These are phyloP conservation scores for Aphodius sticticus DNA, from an alignment of 2,888 invertebrate genomes.

Conservation along the genomic window DNA sequence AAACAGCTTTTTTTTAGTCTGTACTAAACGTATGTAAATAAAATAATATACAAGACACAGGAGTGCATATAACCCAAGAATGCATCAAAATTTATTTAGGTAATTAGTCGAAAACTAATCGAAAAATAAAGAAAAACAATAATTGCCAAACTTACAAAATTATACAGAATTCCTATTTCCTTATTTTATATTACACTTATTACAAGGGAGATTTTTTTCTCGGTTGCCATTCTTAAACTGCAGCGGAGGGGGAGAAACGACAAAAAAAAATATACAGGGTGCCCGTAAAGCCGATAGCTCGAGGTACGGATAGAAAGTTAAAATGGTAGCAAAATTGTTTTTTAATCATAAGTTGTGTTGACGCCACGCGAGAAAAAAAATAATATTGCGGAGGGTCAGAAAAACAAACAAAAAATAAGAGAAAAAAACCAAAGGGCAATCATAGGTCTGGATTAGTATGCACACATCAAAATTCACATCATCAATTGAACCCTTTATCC, in stretches of 20 bases:
- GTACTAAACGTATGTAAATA: neutral
- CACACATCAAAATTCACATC: neutral
- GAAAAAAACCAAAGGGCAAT: neutral
- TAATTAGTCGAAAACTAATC: neutral
- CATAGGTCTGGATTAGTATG: neutral
- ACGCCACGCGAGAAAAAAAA: neutral
- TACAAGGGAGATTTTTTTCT: neutral
- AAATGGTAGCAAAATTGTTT: neutral
- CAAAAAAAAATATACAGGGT: too few relatives aligned
- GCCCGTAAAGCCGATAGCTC: too few relatives aligned
- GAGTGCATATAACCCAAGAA: neutral
- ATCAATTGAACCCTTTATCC: constrained; percentile 44
- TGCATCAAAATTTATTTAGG: neutral
- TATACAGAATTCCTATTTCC: neutral
- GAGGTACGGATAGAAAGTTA: neutral
- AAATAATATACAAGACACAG: neutral
- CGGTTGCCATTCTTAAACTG: neutral
- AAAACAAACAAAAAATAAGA: too few relatives aligned
- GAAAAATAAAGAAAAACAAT: neutral
- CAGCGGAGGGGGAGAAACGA: neutral
- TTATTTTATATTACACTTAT: neutral
- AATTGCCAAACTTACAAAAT: neutral
- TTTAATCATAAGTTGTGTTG: neutral
- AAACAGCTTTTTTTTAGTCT: too few relatives aligned
- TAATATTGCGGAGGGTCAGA: neutral